Evolutionary conservation across 2,888 invertebrate species (phyloP), one percentile per base, ranked within the genome.

Genomic region (Phaedon cochleariae): DNA sequence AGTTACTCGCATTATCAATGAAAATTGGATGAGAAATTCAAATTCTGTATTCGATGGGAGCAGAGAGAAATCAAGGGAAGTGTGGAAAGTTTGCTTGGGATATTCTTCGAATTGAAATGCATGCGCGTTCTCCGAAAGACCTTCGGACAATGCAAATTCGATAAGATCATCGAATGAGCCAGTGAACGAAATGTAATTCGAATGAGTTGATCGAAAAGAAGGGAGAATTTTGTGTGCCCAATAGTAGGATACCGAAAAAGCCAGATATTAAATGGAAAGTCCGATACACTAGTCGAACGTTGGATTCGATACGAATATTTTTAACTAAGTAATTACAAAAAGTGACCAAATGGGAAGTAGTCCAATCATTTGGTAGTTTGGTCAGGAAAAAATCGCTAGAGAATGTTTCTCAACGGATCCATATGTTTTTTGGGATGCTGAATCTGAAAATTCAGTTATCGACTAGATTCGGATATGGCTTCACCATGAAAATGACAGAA

Each of bases 151-250:
- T 53, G 61, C 54, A 54, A 61, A 61, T 53, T 54, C 61, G 37
- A 58, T 63, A 58, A 58, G 52, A 63, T 63, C 58, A 52, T 58
- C 45, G 66, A 62, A 66, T 62, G 59, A 59, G 59, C 51, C 62
- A 51, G 45, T 52, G 54, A 66, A 62, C 62, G 59, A 59, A 66
- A 62, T 66, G 62, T 66, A 41, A 55, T 59, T 62, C 46, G 59
- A 53, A 65, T 59, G 59, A 66, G 62, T 62, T 62, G 62, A 66
- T 66, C 31, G 66, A 66, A 62, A 55, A 62, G 65, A 66, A 66
- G 65, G 58, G 59, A 62, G 62, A 66, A 62, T 66, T 59, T 62
- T 59, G 55, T 62, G 51, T 59, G 45, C 55, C 57, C 55, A 66
- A 62, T 66, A 57, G 65, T 62, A 62, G 57, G 58, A 65, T 62